phyloP scores from a whole-genome alignment of 2,113 vertebrate genomes.

The Syrrhaptes paradoxus region DNA sequence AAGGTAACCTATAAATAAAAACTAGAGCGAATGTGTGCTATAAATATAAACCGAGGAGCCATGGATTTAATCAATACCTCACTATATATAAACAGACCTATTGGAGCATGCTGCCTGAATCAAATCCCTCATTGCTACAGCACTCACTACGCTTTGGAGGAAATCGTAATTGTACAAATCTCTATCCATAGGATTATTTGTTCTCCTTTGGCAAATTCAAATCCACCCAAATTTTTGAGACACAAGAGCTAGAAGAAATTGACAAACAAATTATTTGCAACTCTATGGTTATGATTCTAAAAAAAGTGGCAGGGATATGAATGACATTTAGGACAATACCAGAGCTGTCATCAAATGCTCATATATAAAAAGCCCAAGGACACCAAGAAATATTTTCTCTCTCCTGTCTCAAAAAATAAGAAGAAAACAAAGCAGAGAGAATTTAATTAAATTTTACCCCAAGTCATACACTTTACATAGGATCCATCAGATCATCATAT shows the following conservation, averaged over 20 bases:
- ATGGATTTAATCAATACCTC: conserved; percentile 8
- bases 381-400: background rate
- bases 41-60: conserved; percentile 42
- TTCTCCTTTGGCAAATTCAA: conserved; percentile 26
- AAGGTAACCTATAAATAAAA: conserved; percentile 60
- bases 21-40: background rate
- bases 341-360: background rate
- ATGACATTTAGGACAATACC: background rate
- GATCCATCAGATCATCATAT: background rate
- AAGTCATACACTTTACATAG: background rate
- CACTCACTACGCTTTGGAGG: background rate
- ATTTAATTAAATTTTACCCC: background rate
- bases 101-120: background rate
- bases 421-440: background rate
- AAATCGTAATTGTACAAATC: background rate
- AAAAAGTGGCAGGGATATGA: background rate
- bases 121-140: background rate
- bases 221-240: background rate
- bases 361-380: background rate
- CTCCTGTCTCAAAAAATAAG: background rate
- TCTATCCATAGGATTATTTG: conserved; percentile 9
- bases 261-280: background rate
- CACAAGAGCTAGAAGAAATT: background rate
- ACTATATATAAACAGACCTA: background rate
- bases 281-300: background rate